Base-by-base conservation (phyloP, 2,113 vertebrate species). In the Esox niger region DNA sequence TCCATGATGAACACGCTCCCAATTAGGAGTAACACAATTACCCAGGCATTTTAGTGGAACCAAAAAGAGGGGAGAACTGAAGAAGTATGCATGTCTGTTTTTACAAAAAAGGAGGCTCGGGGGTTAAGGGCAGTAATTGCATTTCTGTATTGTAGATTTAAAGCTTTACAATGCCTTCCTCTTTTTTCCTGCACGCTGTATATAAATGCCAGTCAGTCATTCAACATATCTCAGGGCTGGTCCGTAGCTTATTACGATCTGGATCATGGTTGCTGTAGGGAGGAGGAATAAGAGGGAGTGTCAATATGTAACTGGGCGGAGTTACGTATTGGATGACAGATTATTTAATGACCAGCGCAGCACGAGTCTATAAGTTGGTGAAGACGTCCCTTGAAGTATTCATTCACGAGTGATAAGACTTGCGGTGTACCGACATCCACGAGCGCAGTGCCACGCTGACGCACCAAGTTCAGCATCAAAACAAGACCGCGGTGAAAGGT, bases 281-380 rank as follows among this genome's bases (percentile, higher is more conserved):
- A 55, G 77, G 30, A 30, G 55, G 26, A 82, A 77, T 4, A 59
- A 29, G 43, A 64, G 38, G 84, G 88, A 91, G 74, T 88, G 69
- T 91, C 90, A 90, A 87, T 83, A 78, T 91, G 90, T 84, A 86
- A n/a, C 91, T 89, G 91, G 95, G 94, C 92, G 93, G 92, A 78
- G 90, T 70, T 82, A 57, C 73, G 84, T 31, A 2, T 27, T 94
- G 94, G 96, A 81, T 94, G 95, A 91, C 94, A 90, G 94, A 92
- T 93, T 91, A 91, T 91, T 91, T 92, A 94, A 95, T 94, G 88
- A 91, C 89, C 79, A 47, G 87, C 77, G 74, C 82, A 80, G 88
- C 88, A 91, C 88, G 86, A 90, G 89, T 95, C 95, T 97, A 96
- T 97, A 98, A 88, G 91, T 79, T 66, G 76, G 81, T 25, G 83